These are phyloP conservation scores for Myotis davidii DNA, from an alignment of 2,113 vertebrate species.

Conservation along the genomic window DNA sequence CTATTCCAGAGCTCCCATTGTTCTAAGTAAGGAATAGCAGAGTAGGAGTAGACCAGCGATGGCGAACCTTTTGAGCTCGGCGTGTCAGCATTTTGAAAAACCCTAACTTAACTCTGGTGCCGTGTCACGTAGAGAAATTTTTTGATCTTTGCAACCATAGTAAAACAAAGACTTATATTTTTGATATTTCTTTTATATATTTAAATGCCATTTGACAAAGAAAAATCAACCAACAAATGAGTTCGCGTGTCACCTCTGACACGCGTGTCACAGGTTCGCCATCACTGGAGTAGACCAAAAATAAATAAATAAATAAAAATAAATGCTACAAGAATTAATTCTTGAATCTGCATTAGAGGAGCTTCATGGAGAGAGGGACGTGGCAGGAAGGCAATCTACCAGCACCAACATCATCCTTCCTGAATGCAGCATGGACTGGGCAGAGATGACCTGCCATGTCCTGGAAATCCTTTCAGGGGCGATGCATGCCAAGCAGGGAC, in stretches of 20 bases:
- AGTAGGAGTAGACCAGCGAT: constrained; percentile 16
- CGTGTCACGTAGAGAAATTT: too few relatives aligned
- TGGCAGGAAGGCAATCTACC: neutral
- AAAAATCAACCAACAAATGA: too few relatives aligned
- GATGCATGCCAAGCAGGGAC: neutral
- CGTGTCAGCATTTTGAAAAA: too few relatives aligned
- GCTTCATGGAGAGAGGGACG: neutral
- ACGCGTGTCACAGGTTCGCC: too few relatives aligned
- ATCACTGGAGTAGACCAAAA: too few relatives aligned
- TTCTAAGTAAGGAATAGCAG: constrained; percentile 39
- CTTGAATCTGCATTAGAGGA: neutral
- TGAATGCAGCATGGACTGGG: neutral
- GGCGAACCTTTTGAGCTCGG: too few relatives aligned
- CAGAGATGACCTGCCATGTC: neutral
- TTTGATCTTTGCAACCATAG: too few relatives aligned
- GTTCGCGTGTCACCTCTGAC: too few relatives aligned
- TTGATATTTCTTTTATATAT: too few relatives aligned
- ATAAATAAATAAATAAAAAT: neutral
- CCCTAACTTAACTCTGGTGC: too few relatives aligned
- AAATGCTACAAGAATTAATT: constrained; percentile 23
- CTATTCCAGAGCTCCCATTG: constrained; percentile 55
- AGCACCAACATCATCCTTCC: neutral
- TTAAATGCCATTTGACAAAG: too few relatives aligned
- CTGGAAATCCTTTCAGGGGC: neutral
- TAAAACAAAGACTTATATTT: too few relatives aligned